These are phyloP conservation scores for Drosophila cardini DNA, from an alignment of 1,140 invertebrate genomes.

Conservation along the genomic window DNA sequence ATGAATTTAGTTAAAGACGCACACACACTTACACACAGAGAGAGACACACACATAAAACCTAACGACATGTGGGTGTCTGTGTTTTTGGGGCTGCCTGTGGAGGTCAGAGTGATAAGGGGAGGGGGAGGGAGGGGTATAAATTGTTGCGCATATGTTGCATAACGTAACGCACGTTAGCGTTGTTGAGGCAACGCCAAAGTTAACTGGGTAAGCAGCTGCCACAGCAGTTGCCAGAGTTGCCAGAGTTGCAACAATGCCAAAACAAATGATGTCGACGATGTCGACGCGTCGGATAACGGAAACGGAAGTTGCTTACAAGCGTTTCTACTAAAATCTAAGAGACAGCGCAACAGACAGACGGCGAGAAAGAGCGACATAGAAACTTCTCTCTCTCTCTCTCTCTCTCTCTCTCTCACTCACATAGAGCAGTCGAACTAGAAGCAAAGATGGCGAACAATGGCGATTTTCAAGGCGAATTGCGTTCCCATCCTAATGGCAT, in stretches of 20 bases:
- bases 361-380: no score
- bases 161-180: slow-evolving; percentile 56
- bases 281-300: slow-evolving; percentile 71
- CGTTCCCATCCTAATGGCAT: slow-evolving; percentile 52
- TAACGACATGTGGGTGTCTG: slow-evolving; percentile 11
- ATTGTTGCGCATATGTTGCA: slow-evolving; percentile 71
- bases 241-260: slow-evolving; percentile 62
- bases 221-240: slow-evolving; percentile 27
- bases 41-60: slow-evolving; percentile 26
- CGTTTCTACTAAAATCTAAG: slow-evolving; percentile 43
- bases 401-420: no score
- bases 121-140: slow-evolving; percentile 16
- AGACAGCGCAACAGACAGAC: slow-evolving; percentile 20
- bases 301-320: slow-evolving; percentile 79
- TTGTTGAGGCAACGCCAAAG: slow-evolving; percentile 31
- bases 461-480: background rate
- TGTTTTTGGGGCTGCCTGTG: background rate
- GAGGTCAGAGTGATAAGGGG: no score
- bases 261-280: slow-evolving; percentile 53
- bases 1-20: slow-evolving; percentile 67
- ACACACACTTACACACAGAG: slow-evolving; percentile 43
- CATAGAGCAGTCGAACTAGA: slow-evolving; percentile 2
- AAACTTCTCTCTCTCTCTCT: no score
- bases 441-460: slow-evolving; percentile 10
- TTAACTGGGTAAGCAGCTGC: slow-evolving; percentile 36